Base-by-base conservation (phyloP, 2,113 vertebrate species). In the Sylvicapra grimmia region DNA sequence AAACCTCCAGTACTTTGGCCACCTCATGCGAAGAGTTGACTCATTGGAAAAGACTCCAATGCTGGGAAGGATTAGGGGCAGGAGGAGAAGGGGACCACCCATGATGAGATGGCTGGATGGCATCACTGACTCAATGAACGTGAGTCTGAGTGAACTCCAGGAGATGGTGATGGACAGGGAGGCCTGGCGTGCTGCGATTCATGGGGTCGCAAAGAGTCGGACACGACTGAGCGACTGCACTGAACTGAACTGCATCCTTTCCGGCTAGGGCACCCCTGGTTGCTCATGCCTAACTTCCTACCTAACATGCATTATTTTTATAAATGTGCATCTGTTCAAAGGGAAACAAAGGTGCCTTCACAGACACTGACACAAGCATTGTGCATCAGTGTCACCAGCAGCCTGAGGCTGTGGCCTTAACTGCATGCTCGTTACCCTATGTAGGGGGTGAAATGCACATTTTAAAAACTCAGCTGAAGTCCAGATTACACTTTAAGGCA, bases 311-410 rank as follows among this genome's bases (percentile, higher is more conserved):
- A 25, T 77, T 77, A 89, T 92, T 96, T 98, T 94, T 93, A 96
- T 93, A 98, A 98, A 98, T 94, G 96, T 51, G 44, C 91, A 86
- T 97, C 97, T 96, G 54, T 95, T 98, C 68, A 95, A 92, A 98
- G 80, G 72, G 95, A 97, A 97, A 95, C 36, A 97, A 92, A 85
- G 97, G 92, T 95, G 44, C 1, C 49, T 97, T 97, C 72, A 77
- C 72, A 98, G 97, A 90, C 85, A 90, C 61, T 40, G 33, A 92
- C 91, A 92, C 77, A 95, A 58, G 79, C 6, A 0, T 96, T 86
- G 68, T 96, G 6, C 87, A 89, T 97, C 87, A 91, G 44, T 96
- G 33, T 94, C 97, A 95, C 82, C 96, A 79, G 96, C 68, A 97
- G 59, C 96, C 95, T 95, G 65, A 91, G n/a, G 4, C 44, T 31